These are phyloP conservation scores for Salvelinus alpinus DNA, from an alignment of 2,113 vertebrate genomes.

Conservation along the genomic window DNA sequence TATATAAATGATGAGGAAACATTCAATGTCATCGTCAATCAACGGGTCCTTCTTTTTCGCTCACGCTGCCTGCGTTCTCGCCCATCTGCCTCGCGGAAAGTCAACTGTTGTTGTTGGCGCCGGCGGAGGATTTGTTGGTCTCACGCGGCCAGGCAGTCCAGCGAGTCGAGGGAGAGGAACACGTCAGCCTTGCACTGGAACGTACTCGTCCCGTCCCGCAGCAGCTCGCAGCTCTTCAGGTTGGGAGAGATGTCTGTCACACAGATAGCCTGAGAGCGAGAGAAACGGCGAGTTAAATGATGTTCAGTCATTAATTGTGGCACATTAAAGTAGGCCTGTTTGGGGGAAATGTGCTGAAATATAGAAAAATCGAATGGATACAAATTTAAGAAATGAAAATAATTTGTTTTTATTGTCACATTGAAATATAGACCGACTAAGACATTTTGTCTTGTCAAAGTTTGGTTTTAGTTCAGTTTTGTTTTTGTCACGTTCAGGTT, in stretches of 20 bases:
- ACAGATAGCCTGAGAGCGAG: constrained; percentile 69
- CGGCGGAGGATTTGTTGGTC: neutral
- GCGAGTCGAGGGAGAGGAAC: constrained; percentile 71
- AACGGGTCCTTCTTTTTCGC: constrained; percentile 9
- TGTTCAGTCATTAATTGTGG: neutral
- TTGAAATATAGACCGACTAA: too few relatives aligned
- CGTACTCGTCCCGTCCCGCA: constrained; percentile 66
- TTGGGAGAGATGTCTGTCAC: constrained; percentile 75
- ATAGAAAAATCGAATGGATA: too few relatives aligned
- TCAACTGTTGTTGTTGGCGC: neutral
- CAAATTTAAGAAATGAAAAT: too few relatives aligned
- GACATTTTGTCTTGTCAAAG: too few relatives aligned
- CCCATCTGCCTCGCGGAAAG: neutral
- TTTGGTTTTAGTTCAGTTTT: too few relatives aligned
- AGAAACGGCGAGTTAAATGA: neutral
- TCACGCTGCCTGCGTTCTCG: neutral
- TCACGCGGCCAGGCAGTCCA: constrained; percentile 68
- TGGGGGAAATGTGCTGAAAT: too few relatives aligned
- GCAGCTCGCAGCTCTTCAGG: constrained; percentile 77
- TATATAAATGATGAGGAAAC: constrained; percentile 46
- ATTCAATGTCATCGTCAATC: constrained; percentile 66
- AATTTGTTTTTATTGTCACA: too few relatives aligned
- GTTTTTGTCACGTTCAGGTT: too few relatives aligned
- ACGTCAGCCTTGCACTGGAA: constrained; percentile 77
- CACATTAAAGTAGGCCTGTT: neutral